Evolutionary conservation across 2,113 vertebrate genomes (phyloP).

Genomic region (Anoplopoma fimbria): DNA sequence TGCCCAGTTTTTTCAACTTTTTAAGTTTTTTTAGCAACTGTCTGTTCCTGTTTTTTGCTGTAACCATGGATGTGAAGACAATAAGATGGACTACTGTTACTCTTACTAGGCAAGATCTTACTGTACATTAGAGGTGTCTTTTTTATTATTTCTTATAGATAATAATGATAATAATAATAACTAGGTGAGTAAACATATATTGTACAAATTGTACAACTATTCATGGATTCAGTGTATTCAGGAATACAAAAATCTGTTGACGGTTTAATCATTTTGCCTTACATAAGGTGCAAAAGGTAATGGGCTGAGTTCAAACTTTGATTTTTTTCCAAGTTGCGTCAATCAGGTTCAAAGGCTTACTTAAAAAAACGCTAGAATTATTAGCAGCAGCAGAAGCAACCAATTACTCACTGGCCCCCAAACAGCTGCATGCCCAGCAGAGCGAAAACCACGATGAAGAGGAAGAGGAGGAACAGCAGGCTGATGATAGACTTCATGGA

Average conservation of each 20-base stretch:
- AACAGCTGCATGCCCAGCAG: constrained; percentile 98
- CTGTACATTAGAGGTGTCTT: neutral
- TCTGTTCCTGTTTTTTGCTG: neutral
- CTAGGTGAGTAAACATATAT: neutral
- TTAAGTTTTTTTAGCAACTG: neutral
- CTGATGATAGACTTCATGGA: constrained; percentile 99
- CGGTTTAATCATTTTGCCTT: no score
- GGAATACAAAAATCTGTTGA: neutral
- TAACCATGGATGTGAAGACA: neutral
- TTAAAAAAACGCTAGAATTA: neutral
- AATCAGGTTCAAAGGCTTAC: neutral
- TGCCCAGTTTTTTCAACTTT: neutral
- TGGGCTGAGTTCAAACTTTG: neutral
- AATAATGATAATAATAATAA: neutral
- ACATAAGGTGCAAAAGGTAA: no score
- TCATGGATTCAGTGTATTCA: neutral
- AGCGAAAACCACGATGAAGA: constrained; percentile 98
- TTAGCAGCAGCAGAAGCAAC: neutral
- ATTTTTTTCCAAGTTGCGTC: neutral
- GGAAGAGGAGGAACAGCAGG: constrained; percentile 95
- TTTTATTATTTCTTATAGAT: neutral
- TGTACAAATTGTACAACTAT: neutral
- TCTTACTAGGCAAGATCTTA: neutral
- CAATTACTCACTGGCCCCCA: constrained; percentile 91
- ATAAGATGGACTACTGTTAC: neutral